phyloP scores from a whole-genome alignment of 2,888 invertebrate genomes.

The Blastobasis lacticolella region DNA sequence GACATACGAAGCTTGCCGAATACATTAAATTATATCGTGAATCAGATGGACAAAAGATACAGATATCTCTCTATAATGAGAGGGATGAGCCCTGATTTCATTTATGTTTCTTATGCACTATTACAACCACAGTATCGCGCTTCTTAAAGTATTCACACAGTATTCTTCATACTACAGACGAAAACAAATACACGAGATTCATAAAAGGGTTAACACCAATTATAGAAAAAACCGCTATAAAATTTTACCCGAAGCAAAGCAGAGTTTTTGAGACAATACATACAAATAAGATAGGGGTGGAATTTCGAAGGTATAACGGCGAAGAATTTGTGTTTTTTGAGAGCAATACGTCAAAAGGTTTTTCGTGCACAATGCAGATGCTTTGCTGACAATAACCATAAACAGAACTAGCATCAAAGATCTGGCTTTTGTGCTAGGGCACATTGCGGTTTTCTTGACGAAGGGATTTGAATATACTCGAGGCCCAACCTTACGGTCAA shows the following conservation, averaged over 20 bases:
- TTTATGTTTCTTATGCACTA: constrained; percentile 1
- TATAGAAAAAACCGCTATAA: not conserved
- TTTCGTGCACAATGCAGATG: constrained; percentile 9
- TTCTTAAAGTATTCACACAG: no score
- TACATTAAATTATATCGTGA: not conserved
- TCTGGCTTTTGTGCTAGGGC: not conserved
- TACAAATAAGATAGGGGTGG: not conserved
- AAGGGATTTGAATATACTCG: not conserved
- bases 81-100: not conserved
- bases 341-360: constrained; percentile 7
- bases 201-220: not conserved
- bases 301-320: constrained; percentile 6
- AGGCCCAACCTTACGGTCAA: no score
- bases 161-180: no score
- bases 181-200: not conserved
- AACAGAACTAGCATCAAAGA: not conserved
- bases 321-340: constrained; percentile 8
- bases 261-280: not conserved
- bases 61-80: not conserved
- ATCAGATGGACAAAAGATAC: not conserved
- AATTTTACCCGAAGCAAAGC: constrained; percentile 1
- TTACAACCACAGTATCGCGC: constrained; percentile 1
- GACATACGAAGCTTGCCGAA: not conserved
- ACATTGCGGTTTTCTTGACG: not conserved
- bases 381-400: constrained; percentile 5